A percentile compares a stretch with the other conserved stretches of the same genome.
Conservation (phyloP, 2,797 vertebrate genomes). For the Scomberomorus guttatus region DNA sequence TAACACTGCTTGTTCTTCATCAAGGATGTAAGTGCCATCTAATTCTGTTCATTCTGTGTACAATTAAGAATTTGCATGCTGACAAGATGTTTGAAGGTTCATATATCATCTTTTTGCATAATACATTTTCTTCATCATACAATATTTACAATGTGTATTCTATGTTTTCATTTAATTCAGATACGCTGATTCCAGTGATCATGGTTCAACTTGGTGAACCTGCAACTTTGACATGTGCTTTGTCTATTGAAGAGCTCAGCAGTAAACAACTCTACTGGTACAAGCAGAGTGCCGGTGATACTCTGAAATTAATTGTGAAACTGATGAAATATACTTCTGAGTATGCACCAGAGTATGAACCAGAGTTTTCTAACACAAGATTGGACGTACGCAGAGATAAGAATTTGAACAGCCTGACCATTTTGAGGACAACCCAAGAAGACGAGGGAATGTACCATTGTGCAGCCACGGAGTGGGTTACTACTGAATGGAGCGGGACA, state of each 20-base stretch:
- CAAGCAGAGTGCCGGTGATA: conserved; percentile 24
- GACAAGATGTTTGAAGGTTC: no score
- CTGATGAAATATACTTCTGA: accelerated
- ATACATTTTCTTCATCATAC: neutral
- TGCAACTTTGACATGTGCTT: conserved; percentile 17
- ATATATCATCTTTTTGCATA: neutral
- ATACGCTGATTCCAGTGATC: conserved; percentile 6
- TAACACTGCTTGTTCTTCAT: conserved; percentile 14
- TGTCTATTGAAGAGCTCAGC: accelerated
- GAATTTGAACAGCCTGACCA: neutral
- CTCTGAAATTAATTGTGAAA: neutral
- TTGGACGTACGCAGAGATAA: accelerated
- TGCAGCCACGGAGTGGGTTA: accelerated
- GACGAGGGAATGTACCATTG: conserved; percentile 60
- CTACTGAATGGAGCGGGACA: neutral
- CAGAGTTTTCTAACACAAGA: neutral
- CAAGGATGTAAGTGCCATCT: conserved; percentile 33
- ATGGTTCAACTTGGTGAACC: conserved; percentile 28
- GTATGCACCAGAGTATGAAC: neutral
- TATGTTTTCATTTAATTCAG: conserved; percentile 2
- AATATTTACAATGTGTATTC: neutral
- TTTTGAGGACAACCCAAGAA: neutral
- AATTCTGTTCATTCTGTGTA: neutral
- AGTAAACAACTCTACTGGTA: conserved; percentile 5
- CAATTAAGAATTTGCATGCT: neutral